Evolutionary conservation across 2,113 vertebrate genomes (phyloP).

Genomic region (Ifrita kowaldi): DNA sequence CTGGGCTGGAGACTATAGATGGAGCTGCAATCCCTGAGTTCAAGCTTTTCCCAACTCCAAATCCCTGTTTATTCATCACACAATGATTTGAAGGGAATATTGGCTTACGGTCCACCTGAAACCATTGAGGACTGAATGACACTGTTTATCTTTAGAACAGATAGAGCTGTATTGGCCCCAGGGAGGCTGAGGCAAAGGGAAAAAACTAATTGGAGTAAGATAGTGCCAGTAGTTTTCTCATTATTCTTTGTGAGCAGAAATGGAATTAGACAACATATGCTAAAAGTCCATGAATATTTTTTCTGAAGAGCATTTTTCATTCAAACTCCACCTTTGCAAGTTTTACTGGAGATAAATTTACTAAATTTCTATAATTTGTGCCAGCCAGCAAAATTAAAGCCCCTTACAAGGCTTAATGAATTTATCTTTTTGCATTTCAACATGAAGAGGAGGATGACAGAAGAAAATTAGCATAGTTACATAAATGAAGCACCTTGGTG

Average conservation of each 20-base stretch:
- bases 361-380: background rate
- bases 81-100: background rate
- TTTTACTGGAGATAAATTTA: background rate
- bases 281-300: background rate
- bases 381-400: background rate
- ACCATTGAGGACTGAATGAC: background rate
- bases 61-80: background rate
- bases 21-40: background rate
- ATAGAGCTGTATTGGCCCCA: background rate
- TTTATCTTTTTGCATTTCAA: conserved; percentile 31
- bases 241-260: background rate
- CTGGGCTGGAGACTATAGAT: background rate
- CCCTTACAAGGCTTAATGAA: background rate
- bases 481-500: background rate
- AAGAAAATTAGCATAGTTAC: conserved; percentile 16
- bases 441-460: background rate
- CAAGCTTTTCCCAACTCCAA: background rate
- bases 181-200: background rate
- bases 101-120: background rate
- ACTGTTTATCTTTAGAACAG: background rate
- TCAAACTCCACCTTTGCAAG: background rate
- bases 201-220: background rate
- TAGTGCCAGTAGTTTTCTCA: background rate
- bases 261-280: background rate
- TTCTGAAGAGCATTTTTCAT: background rate